phyloP scores from a whole-genome alignment of 2,888 invertebrate species.

The Cinara cedri region DNA sequence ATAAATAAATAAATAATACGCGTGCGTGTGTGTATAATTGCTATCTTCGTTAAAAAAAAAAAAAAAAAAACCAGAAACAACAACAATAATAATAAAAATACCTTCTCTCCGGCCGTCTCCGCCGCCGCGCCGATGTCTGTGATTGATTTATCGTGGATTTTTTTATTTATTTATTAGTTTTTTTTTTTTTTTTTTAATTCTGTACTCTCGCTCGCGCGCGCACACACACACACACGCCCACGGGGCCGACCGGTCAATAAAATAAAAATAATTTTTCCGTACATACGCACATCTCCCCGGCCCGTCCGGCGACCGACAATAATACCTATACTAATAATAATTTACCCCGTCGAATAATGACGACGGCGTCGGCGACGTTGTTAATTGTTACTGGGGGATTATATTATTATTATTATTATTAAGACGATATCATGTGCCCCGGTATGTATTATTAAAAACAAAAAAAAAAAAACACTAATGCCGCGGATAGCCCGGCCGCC shows the following conservation, averaged over 20 bases:
- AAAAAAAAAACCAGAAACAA: constrained; percentile 11
- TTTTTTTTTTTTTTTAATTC: constrained; percentile 11
- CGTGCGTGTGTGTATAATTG: constrained; percentile 39
- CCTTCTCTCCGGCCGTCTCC: constrained; percentile 19
- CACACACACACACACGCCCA: constrained; percentile 20
- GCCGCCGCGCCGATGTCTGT: constrained; percentile 16
- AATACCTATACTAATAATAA: constrained; percentile 26
- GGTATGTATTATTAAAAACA: neutral
- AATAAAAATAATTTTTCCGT: constrained; percentile 1
- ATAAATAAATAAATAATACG: neutral
- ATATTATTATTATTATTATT: no score
- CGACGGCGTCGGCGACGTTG: no score
- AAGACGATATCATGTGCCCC: neutral
- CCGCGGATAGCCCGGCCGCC: neutral
- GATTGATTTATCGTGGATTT: constrained; percentile 57
- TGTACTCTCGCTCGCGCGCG: neutral
- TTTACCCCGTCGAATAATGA: constrained; percentile 41
- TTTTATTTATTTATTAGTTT: no score
- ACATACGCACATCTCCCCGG: neutral
- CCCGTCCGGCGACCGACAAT: no score
- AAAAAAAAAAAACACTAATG: constrained; percentile 35
- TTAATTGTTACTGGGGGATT: constrained; percentile 41
- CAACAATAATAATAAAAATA: constrained; percentile 47
- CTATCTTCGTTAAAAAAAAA: constrained; percentile 40
- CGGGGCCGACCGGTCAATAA: constrained; percentile 37